Conservation (phyloP, 1,140 invertebrate genomes). For the Zaprionus nigranus region DNA sequence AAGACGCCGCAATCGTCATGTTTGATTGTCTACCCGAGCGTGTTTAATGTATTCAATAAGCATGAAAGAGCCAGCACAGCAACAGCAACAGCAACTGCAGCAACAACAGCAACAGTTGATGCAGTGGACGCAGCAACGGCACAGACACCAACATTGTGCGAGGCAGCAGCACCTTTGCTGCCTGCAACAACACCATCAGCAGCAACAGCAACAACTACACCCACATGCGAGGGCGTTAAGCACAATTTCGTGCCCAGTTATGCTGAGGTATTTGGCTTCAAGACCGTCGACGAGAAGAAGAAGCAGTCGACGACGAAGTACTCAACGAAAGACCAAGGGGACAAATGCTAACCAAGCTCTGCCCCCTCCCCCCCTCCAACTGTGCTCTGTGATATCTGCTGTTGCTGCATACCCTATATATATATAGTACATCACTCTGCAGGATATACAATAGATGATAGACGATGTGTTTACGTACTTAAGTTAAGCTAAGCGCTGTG, state of each 20-base stretch:
- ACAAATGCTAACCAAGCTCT: constrained; percentile 40
- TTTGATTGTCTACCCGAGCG: constrained; percentile 79
- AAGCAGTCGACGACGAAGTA: constrained; percentile 52
- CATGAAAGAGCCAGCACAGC: constrained; percentile 58
- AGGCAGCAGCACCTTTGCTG: constrained; percentile 59
- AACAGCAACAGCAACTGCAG: constrained; percentile 27
- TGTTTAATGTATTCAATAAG: constrained; percentile 80
- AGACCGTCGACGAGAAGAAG: constrained; percentile 67
- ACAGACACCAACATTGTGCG: constrained; percentile 41
- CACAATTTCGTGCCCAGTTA: constrained; percentile 73
- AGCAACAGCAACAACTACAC: constrained; percentile 36
- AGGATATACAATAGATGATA: constrained; percentile 1
- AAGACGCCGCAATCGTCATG: constrained; percentile 75
- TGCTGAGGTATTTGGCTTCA: constrained; percentile 71
- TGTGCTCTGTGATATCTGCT: constrained; percentile 75
- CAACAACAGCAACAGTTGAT: constrained; percentile 30
- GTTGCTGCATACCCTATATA: constrained; percentile 42
- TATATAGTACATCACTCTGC: neutral
- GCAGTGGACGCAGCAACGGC: constrained; percentile 12
- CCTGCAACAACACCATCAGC: constrained; percentile 37
- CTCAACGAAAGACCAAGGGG: constrained; percentile 51
- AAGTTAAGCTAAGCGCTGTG: constrained; percentile 71
- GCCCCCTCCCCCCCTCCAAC: constrained; percentile 12
- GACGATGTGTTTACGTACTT: constrained; percentile 36
- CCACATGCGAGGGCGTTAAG: constrained; percentile 62